These are phyloP conservation scores for Ceramica pisi DNA, from an alignment of 2,888 invertebrate species.

Conservation along the genomic window DNA sequence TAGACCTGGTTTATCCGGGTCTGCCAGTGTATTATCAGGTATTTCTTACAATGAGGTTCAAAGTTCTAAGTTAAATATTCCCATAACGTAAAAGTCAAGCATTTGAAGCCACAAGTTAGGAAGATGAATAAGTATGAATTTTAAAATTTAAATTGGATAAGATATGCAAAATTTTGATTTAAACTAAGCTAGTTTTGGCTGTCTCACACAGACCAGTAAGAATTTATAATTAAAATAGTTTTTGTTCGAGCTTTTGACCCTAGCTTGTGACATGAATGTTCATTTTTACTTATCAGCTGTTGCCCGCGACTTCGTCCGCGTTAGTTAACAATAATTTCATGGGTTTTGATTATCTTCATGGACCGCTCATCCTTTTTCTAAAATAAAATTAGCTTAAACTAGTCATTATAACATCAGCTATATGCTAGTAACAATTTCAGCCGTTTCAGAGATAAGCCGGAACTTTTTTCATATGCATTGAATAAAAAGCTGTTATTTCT, in stretches of 20 bases:
- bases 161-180: conserved; percentile 77
- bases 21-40: not conserved
- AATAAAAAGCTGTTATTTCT: too few relatives aligned
- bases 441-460: too few relatives aligned
- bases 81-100: conserved; percentile 64
- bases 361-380: too few relatives aligned
- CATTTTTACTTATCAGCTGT: too few relatives aligned
- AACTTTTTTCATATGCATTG: too few relatives aligned
- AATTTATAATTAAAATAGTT: conserved; percentile 33
- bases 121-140: conserved; percentile 80
- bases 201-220: conserved; percentile 50
- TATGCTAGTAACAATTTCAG: too few relatives aligned
- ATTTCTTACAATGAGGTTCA: conserved; percentile 33
- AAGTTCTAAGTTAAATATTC: conserved; percentile 47
- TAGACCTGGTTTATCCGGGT: too few relatives aligned
- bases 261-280: not conserved
- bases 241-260: not conserved
- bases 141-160: conserved; percentile 81
- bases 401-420: too few relatives aligned
- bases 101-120: conserved; percentile 54
- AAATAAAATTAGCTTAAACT: too few relatives aligned
- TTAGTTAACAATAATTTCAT: too few relatives aligned
- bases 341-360: too few relatives aligned
- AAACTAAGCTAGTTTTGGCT: conserved; percentile 47
- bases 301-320: too few relatives aligned